Conservation (phyloP, 2,888 invertebrate species). For the Pemphredon lugubris region DNA sequence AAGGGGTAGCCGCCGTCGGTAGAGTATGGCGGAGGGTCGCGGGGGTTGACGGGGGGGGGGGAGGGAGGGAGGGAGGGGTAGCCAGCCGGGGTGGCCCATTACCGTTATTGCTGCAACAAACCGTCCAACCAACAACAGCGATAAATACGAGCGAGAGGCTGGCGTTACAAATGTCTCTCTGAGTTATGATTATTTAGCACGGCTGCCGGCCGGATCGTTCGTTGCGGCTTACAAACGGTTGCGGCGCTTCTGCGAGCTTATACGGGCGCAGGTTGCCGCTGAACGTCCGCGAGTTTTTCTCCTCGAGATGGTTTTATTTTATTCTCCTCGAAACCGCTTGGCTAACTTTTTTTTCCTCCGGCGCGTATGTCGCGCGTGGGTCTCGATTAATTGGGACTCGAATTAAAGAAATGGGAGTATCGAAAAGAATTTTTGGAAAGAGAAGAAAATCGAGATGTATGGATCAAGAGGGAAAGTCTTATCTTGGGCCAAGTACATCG, state of each 20-base stretch:
- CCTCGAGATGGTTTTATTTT: not conserved
- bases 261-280: conserved; percentile 12
- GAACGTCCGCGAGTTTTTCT: not conserved
- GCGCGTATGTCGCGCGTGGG: not conserved
- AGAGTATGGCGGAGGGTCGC: conserved; percentile 40
- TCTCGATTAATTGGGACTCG: not conserved
- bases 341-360: not conserved
- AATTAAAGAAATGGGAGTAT: not conserved
- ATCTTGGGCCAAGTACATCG: no score
- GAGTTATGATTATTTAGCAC: conserved; percentile 77
- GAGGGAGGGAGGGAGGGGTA: conserved; percentile 41
- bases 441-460: no score
- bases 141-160: conserved; percentile 76
- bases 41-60: conserved; percentile 30
- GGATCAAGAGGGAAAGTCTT: no score
- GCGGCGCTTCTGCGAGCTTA: conserved; percentile 27
- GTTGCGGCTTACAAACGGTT: conserved; percentile 54
- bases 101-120: conserved; percentile 81
- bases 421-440: no score
- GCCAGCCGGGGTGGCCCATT: conserved; percentile 73
- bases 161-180: conserved; percentile 75
- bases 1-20: conserved; percentile 61
- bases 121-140: conserved; percentile 80
- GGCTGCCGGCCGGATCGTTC: conserved; percentile 56
- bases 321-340: no score